Percentiles rank a stretch among this genome's conserved stretches.
These are phyloP conservation scores for Dromius quadrimaculatus DNA, from an alignment of 2,888 invertebrate genomes.

Conservation along the genomic window DNA sequence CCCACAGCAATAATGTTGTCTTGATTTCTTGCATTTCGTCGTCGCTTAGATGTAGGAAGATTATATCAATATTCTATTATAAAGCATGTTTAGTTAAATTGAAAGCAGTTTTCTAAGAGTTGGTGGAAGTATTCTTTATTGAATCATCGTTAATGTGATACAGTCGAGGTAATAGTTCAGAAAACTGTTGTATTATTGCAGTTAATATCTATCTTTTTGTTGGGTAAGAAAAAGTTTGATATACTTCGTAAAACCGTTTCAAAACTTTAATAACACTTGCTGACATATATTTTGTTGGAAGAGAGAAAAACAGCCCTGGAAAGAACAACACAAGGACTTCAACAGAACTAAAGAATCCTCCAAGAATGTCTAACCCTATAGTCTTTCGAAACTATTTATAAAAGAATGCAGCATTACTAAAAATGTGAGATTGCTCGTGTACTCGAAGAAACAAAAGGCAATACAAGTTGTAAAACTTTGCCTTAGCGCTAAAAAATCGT, in stretches of 20 bases:
- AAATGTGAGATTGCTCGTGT: conserved; percentile 33
- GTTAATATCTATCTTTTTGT: conserved; percentile 7
- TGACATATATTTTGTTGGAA: conserved; percentile 37
- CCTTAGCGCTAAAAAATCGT: conserved; percentile 26
- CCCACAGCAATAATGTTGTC: no score
- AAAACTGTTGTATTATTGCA: conserved; percentile 35
- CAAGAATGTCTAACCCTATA: conserved; percentile 28
- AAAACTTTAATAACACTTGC: conserved; percentile 48
- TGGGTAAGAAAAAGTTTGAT: conserved; percentile 37
- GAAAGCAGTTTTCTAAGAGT: no score
- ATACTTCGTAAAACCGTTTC: conserved; percentile 41
- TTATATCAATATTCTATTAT: no score
- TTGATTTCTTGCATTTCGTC: no score
- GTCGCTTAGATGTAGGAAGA: no score
- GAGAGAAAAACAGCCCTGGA: conserved; percentile 23
- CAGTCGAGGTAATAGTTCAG: conserved; percentile 23
- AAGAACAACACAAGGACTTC: conserved; percentile 24
- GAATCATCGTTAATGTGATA: no score
- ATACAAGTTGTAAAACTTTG: conserved; percentile 37
- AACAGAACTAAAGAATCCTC: conserved; percentile 33
- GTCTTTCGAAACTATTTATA: conserved; percentile 45
- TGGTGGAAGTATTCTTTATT: no score
- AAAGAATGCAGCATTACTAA: conserved; percentile 41
- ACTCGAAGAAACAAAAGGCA: conserved; percentile 25
- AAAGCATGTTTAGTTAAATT: no score